Evolutionary conservation across 1,140 invertebrate genomes (phyloP).

Genomic region (Camponotus vicinus): DNA sequence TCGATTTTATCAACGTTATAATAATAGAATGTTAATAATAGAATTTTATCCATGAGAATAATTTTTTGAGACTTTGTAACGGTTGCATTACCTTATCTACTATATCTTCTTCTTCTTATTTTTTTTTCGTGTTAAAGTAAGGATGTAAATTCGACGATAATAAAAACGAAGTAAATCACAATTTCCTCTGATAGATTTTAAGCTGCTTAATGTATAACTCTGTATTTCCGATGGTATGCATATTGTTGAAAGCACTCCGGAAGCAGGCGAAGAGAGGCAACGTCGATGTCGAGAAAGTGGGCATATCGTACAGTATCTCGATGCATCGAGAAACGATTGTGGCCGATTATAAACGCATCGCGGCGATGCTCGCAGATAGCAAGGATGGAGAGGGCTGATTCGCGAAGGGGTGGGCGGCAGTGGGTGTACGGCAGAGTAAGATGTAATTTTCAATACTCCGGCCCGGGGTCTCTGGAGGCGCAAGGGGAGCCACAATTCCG

Average conservation of each 20-base stretch:
- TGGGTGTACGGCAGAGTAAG: conserved; percentile 78
- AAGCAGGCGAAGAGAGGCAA: background rate
- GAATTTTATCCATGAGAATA: background rate
- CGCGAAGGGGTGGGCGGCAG: conserved; percentile 60
- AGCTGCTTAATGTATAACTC: conserved; percentile 15
- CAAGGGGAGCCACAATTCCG: conserved; percentile 82
- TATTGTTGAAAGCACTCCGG: conserved; percentile 36
- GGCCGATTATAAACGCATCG: conserved; percentile 78
- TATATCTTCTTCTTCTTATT: no score
- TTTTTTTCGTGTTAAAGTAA: no score
- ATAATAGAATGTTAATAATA: conserved; percentile 22
- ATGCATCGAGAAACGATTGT: conserved; percentile 62
- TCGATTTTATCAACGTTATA: conserved; percentile 37
- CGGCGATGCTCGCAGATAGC: conserved; percentile 59
- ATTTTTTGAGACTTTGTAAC: background rate
- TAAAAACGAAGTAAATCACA: conserved; percentile 12
- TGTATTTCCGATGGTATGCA: conserved; percentile 34
- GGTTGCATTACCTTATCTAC: background rate
- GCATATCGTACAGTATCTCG: conserved; percentile 15
- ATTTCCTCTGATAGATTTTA: conserved; percentile 19
- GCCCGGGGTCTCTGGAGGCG: conserved; percentile 81
- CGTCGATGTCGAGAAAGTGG: conserved; percentile 35
- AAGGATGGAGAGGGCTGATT: conserved; percentile 50
- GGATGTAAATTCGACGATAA: background rate
- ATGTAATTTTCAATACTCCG: conserved; percentile 85